Conservation (phyloP, 2,797 vertebrate species). For the Poecilia wingei region DNA sequence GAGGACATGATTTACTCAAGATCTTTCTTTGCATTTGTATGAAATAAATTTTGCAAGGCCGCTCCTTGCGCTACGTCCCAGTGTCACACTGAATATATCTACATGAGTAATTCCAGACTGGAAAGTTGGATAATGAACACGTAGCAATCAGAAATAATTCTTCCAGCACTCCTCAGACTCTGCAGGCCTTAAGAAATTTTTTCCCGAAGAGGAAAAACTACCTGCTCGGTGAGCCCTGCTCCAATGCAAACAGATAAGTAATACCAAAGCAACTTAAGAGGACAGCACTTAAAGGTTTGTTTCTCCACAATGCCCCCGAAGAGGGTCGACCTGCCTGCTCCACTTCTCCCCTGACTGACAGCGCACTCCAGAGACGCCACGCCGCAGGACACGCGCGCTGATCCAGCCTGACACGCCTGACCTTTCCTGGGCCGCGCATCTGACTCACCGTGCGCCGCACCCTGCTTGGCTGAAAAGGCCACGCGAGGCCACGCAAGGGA, state of each 20-base stretch:
- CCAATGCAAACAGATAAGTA: slow-evolving; percentile 16
- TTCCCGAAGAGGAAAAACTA: slow-evolving; percentile 46
- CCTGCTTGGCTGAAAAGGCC: slow-evolving; percentile 74
- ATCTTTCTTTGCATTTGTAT: slow-evolving; percentile 10
- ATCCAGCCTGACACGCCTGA: slow-evolving; percentile 81
- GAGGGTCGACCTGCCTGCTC: slow-evolving; percentile 46
- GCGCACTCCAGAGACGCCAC: slow-evolving; percentile 62
- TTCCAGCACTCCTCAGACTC: slow-evolving; percentile 11
- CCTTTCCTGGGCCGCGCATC: slow-evolving; percentile 74
- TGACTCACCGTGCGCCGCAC: slow-evolving; percentile 42
- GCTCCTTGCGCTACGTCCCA: slow-evolving; percentile 20
- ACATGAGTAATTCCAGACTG: slow-evolving; percentile 16
- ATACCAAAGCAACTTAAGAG: slow-evolving; percentile 51
- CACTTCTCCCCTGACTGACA: slow-evolving; percentile 72
- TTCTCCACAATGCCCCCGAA: slow-evolving; percentile 55
- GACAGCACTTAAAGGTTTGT: slow-evolving; percentile 65
- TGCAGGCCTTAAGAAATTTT: slow-evolving; percentile 17
- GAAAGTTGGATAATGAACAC: slow-evolving; percentile 34
- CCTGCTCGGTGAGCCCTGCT: slow-evolving; percentile 38
- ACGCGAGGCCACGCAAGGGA: slow-evolving; percentile 53
- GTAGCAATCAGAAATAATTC: slow-evolving; percentile 32
- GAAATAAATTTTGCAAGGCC: slow-evolving; percentile 29
- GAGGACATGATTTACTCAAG: slow-evolving; percentile 18
- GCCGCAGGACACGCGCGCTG: slow-evolving; percentile 65
- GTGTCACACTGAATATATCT: slow-evolving; percentile 34